These are phyloP conservation scores for Sipha flava DNA, from an alignment of 1,140 invertebrate genomes.

Conservation along the genomic window DNA sequence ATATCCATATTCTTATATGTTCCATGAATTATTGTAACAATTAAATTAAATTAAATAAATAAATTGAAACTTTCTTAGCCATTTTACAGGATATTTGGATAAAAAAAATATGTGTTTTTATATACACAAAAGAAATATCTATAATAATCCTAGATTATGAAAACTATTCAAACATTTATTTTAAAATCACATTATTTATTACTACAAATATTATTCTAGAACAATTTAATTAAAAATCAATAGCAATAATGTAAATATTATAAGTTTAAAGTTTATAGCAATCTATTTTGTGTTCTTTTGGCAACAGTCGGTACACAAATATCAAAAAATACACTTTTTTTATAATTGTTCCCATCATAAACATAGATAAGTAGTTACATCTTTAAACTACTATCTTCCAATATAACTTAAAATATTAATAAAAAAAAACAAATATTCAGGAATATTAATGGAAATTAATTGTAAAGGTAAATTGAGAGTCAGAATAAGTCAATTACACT, in stretches of 20 bases:
- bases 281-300: neutral
- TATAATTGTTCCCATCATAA: neutral
- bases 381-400: neutral
- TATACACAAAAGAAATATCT: neutral
- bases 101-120: neutral
- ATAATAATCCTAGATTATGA: neutral
- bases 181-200: slow-evolving; percentile 3
- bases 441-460: neutral
- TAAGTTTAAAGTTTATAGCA: neutral
- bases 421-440: neutral
- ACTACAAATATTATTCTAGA: neutral
- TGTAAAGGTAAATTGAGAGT: neutral
- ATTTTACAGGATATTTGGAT: neutral
- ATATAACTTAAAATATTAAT: neutral
- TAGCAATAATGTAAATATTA: neutral
- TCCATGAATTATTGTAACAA: no score
- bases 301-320: neutral
- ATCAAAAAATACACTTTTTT: neutral
- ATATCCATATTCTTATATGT: no score
- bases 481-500: neutral
- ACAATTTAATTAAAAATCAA: neutral
- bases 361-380: neutral
- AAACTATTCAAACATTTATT: neutral
- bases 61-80: no score
- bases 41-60: no score